A percentile compares a stretch with the other conserved stretches of the same genome.
Conservation (phyloP, 2,797 vertebrate species). For the Tadarida brasiliensis region DNA sequence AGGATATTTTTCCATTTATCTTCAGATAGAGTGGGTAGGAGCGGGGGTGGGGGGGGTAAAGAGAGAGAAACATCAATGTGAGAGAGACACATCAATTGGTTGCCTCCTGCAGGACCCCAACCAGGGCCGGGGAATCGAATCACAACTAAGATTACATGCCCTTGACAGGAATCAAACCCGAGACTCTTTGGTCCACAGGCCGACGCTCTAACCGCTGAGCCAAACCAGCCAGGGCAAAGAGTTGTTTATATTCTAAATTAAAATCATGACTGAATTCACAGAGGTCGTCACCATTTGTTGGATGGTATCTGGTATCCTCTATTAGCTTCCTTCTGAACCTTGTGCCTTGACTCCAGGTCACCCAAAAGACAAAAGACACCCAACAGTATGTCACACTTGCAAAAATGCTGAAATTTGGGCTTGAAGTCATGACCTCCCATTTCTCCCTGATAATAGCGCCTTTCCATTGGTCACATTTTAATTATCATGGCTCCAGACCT, state of each 20-base stretch:
- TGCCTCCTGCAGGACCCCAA: no score
- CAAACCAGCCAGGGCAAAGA: neutral
- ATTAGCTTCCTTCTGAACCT: slow-evolving; percentile 8
- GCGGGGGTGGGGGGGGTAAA: no score
- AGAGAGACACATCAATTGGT: no score
- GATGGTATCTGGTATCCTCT: neutral
- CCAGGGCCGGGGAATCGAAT: no score
- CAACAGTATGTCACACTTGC: neutral
- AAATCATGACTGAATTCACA: slow-evolving; percentile 6
- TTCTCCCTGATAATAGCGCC: neutral
- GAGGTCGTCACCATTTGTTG: neutral
- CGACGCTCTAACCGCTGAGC: no score
- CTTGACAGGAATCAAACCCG: no score
- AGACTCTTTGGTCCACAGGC: no score
- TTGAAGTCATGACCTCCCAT: neutral
- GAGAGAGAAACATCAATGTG: no score
- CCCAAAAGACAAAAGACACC: neutral
- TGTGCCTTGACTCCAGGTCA: neutral
- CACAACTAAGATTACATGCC: no score
- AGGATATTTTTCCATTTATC: no score
- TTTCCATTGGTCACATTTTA: neutral
- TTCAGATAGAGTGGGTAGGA: no score
- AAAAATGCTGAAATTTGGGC: neutral
- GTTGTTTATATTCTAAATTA: slow-evolving; percentile 32
- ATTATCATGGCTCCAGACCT: neutral